Evolutionary conservation across 35 echinoderm and acorn worm species (phyloP).

Genomic region (Ptychodera flava): DNA sequence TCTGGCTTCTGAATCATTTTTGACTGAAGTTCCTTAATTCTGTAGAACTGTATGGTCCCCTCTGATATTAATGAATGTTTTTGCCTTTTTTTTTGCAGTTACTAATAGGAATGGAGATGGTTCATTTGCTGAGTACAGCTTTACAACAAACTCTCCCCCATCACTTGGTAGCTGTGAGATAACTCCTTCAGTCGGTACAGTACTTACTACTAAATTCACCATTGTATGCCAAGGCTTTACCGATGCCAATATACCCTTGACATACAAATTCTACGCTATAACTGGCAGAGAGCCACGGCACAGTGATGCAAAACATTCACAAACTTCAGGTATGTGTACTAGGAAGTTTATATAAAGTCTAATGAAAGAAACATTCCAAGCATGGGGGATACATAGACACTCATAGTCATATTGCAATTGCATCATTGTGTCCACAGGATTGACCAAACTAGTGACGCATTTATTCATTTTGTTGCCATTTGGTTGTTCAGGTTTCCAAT

Average conservation of each 20-base stretch:
- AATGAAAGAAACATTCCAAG: too few species aligned
- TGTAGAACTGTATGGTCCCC: not conserved
- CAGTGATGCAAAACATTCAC: too few species aligned
- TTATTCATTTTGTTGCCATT: too few species aligned
- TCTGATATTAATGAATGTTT: not conserved
- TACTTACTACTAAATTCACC: conserved; percentile 56
- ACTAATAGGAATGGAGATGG: conserved; percentile 47
- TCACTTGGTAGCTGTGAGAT: conserved; percentile 48
- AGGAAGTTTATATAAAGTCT: too few species aligned
- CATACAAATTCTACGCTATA: conserved; percentile 28
- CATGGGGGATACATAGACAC: too few species aligned
- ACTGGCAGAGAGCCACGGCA: conserved; percentile 30
- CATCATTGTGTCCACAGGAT: too few species aligned
- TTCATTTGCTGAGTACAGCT: conserved; percentile 61
- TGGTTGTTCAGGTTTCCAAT: too few species aligned
- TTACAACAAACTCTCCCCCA: conserved; percentile 64
- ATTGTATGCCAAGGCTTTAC: conserved; percentile 56
- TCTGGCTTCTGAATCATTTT: not conserved
- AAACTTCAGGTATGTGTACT: too few species aligned
- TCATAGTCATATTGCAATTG: too few species aligned
- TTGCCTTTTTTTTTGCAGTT: conserved; percentile 32
- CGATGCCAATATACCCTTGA: conserved; percentile 59
- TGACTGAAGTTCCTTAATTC: not conserved
- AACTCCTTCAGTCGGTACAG: conserved; percentile 43
- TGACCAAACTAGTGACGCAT: too few species aligned